Evolutionary conservation across 2,888 invertebrate species (phyloP).

Genomic region (Dione vanillae): DNA sequence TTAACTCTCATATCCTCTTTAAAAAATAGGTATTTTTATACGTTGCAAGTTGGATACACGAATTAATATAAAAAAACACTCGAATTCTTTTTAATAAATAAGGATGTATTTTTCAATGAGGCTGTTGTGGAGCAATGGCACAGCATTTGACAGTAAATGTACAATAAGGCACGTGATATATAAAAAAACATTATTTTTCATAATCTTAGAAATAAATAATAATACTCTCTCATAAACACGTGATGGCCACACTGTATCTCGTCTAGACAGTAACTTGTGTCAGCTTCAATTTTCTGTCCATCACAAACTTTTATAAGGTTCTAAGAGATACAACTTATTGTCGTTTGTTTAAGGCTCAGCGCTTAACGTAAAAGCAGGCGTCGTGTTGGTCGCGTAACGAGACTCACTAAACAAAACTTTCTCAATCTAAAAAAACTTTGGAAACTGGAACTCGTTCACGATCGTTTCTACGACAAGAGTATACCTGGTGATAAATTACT

Average conservation of each 20-base stretch:
- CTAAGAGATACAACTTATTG: conserved; percentile 30
- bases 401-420: conserved; percentile 24
- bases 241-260: background rate
- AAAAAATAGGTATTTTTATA: too few species aligned
- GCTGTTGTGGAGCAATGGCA: too few species aligned
- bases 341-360: conserved; percentile 33
- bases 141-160: too few species aligned
- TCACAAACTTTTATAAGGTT: conserved; percentile 30
- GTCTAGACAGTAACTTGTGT: conserved; percentile 18
- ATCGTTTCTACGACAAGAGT: background rate
- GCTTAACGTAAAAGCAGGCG: conserved; percentile 24
- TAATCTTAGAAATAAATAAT: too few species aligned
- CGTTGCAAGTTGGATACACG: too few species aligned
- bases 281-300: conserved; percentile 19
- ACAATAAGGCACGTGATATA: too few species aligned
- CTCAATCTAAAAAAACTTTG: conserved; percentile 24
- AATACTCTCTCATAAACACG: background rate
- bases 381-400: conserved; percentile 25
- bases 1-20: too few species aligned
- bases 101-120: too few species aligned
- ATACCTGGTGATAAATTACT: conserved; percentile 4
- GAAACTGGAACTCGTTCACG: conserved; percentile 17
- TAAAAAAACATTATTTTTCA: too few species aligned
- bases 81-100: too few species aligned
- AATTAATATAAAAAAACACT: too few species aligned